phyloP scores from a whole-genome alignment of 2,888 invertebrate species.

The Laspeyria flexula region DNA sequence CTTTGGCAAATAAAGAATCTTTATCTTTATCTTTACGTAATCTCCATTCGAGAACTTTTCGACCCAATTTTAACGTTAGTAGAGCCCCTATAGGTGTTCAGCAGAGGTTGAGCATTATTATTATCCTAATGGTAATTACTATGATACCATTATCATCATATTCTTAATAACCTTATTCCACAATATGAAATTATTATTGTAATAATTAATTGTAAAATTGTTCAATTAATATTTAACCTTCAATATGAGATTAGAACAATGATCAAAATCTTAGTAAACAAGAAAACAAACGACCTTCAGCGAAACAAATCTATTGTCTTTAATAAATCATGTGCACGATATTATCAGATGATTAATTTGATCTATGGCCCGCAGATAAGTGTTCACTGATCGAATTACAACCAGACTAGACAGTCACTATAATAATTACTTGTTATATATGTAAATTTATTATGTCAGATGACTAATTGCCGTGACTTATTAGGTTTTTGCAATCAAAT shows the following conservation, averaged over 20 bases:
- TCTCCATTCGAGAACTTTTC: no score
- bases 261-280: slow-evolving; percentile 13
- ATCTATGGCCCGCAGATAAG: slow-evolving; percentile 44
- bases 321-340: slow-evolving; percentile 37
- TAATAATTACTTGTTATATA: slow-evolving; percentile 28
- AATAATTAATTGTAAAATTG: background rate
- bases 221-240: slow-evolving; percentile 3
- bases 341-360: slow-evolving; percentile 46
- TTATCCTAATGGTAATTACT: no score
- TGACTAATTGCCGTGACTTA: background rate
- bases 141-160: no score
- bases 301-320: slow-evolving; percentile 43
- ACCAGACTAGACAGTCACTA: slow-evolving; percentile 30
- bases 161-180: no score
- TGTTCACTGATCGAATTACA: slow-evolving; percentile 26
- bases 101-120: no score
- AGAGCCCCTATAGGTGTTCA: no score
- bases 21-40: no score
- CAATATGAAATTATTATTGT: no score
- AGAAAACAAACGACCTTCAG: slow-evolving; percentile 33
- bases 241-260: slow-evolving; percentile 11
- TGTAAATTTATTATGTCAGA: background rate
- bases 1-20: no score
- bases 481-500: background rate
- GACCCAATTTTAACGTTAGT: no score